Evolutionary conservation across 1,140 invertebrate genomes (phyloP).

Genomic region (Thrips palmi): DNA sequence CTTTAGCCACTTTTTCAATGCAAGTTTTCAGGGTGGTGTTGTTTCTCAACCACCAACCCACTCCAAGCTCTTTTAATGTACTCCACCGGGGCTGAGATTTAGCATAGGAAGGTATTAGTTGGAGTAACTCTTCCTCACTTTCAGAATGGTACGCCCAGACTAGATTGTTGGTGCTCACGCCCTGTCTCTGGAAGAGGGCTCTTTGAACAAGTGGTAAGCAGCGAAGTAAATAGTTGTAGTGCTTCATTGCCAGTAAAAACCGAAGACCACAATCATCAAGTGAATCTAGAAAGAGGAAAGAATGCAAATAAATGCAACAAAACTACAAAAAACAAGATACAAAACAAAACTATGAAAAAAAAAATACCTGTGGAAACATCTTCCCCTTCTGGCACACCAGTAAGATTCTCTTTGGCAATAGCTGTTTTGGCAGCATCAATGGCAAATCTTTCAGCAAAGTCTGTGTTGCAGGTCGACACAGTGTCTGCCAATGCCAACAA

Average conservation of each 20-base stretch:
- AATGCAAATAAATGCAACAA: conserved; percentile 11
- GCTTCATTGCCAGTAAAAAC: conserved; percentile 93
- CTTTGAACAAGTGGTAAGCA: conserved; percentile 81
- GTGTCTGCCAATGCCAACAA: conserved; percentile 92
- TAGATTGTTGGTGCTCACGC: conserved; percentile 80
- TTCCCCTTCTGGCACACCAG: conserved; percentile 39
- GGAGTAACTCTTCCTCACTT: conserved; percentile 85
- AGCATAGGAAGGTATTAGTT: conserved; percentile 72
- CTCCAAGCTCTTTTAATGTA: conserved; percentile 72
- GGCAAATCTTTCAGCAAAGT: conserved; percentile 67
- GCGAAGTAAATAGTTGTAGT: conserved; percentile 84
- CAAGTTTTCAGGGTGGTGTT: conserved; percentile 62
- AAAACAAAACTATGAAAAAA: neutral
- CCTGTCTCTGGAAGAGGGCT: conserved; percentile 68
- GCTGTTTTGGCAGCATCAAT: conserved; percentile 54
- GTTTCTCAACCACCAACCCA: conserved; percentile 93
- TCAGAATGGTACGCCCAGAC: conserved; percentile 99
- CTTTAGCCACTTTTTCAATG: conserved; percentile 86
- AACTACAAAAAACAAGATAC: neutral
- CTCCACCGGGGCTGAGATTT: conserved; percentile 75
- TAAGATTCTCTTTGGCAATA: conserved; percentile 46
- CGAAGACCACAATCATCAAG: conserved; percentile 94
- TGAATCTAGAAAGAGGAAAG: conserved; percentile 38
- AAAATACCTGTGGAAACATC: conserved; percentile 28
- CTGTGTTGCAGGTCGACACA: conserved; percentile 79